These are phyloP conservation scores for Scaptodrosophila latifasciaeformis DNA, from an alignment of 2,888 invertebrate species.

Conservation along the genomic window DNA sequence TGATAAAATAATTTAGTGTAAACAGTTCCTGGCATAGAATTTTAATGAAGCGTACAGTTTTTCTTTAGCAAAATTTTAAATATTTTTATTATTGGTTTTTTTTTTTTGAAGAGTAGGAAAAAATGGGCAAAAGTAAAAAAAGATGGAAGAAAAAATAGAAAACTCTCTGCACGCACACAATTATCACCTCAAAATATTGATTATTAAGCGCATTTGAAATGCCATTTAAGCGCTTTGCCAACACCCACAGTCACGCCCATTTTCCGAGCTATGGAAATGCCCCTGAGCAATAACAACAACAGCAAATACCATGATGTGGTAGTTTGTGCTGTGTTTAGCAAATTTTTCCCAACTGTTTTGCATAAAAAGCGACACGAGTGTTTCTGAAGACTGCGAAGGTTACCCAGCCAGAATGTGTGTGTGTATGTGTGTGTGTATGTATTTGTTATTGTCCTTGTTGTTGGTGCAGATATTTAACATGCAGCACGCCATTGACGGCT, in stretches of 20 bases:
- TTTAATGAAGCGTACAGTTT: too few species aligned
- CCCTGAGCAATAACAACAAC: not conserved
- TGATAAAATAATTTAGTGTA: too few species aligned
- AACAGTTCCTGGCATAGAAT: too few species aligned
- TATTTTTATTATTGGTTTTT: conserved; percentile 9
- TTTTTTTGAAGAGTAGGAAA: conserved; percentile 14
- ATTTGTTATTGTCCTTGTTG: conserved; percentile 21
- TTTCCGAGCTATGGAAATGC: too few species aligned
- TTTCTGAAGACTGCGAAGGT: not conserved
- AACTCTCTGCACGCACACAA: conserved; percentile 50
- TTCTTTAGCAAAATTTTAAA: not conserved
- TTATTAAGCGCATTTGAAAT: conserved; percentile 60
- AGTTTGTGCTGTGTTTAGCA: conserved; percentile 42
- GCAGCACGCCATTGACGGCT: conserved; percentile 63
- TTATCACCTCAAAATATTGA: conserved; percentile 64
- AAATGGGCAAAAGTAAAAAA: conserved; percentile 14
- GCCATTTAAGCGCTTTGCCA: conserved; percentile 31
- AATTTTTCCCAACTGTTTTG: conserved; percentile 49
- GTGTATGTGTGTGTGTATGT: too few species aligned
- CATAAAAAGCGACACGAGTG: conserved; percentile 54
- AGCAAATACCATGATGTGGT: conserved; percentile 30
- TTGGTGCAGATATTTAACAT: conserved; percentile 53
- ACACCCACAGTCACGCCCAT: not conserved
- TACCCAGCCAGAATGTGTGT: conserved; percentile 9
- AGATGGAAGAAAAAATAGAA: conserved; percentile 16